phyloP scores from a whole-genome alignment of 2,888 invertebrate species.

The Epinotia bilunana region DNA sequence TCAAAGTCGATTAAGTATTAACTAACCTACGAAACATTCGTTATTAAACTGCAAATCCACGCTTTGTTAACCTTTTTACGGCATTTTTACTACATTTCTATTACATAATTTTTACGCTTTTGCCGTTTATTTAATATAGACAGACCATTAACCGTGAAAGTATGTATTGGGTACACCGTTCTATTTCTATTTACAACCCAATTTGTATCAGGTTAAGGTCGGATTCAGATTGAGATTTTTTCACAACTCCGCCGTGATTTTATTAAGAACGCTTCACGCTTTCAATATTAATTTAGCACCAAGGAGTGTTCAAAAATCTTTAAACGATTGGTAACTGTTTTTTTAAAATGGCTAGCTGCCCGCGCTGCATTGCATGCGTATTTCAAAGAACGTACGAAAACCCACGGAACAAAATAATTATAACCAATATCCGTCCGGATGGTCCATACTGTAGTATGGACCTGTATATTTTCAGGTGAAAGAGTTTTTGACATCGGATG shows the following conservation, averaged over 20 bases:
- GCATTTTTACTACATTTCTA: slow-evolving; percentile 4
- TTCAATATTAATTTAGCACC: neutral
- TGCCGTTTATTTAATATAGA: slow-evolving; percentile 4
- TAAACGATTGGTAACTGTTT: too few species aligned
- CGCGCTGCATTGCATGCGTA: too few species aligned
- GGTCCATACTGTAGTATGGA: too few species aligned
- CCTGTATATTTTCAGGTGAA: too few species aligned
- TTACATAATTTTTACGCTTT: neutral
- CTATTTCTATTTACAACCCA: neutral
- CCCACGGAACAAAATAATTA: too few species aligned
- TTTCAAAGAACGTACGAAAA: too few species aligned
- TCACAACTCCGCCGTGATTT: neutral
- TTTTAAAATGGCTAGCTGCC: too few species aligned
- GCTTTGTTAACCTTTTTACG: neutral
- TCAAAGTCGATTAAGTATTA: too few species aligned
- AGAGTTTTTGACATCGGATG: too few species aligned
- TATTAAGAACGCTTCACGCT: neutral
- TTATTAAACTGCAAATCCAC: neutral
- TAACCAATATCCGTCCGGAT: too few species aligned
- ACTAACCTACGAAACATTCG: neutral
- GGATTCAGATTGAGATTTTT: neutral
- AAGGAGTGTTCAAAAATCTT: too few species aligned
- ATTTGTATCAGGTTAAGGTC: neutral
- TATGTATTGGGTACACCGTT: neutral
- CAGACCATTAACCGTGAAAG: neutral